These are phyloP conservation scores for Andrena dorsata DNA, from an alignment of 2,888 invertebrate species.

Conservation along the genomic window DNA sequence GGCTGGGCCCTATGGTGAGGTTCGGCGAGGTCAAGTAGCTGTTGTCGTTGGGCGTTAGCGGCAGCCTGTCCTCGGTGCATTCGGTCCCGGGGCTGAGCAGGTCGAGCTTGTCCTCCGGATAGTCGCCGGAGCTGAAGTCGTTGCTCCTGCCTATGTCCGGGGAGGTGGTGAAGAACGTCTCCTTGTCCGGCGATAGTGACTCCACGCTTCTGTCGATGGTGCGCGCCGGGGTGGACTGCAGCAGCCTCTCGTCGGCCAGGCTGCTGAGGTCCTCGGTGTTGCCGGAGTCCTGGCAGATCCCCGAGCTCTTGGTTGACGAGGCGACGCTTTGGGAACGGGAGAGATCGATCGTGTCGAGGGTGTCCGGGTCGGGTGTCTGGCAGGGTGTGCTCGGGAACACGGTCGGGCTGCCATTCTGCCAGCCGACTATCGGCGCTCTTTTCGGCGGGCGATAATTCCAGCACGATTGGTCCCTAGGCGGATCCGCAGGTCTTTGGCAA, in stretches of 20 bases:
- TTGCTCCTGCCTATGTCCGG: slow-evolving; percentile 66
- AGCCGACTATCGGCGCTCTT: slow-evolving; percentile 81
- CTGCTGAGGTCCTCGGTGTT: slow-evolving; percentile 80
- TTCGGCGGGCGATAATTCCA: slow-evolving; percentile 13
- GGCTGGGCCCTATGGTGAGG: slow-evolving; percentile 69
- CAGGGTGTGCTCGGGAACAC: slow-evolving; percentile 76
- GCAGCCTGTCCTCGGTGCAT: slow-evolving; percentile 75
- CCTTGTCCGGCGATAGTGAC: slow-evolving; percentile 75
- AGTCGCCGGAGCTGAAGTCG: slow-evolving; percentile 67
- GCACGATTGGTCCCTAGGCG: slow-evolving; percentile 49
- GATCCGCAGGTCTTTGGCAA: slow-evolving; percentile 62
- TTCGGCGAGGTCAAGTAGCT: slow-evolving; percentile 70
- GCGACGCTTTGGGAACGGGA: slow-evolving; percentile 34
- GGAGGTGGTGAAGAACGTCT: slow-evolving; percentile 69
- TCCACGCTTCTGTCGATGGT: slow-evolving; percentile 77
- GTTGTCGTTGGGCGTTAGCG: slow-evolving; percentile 68
- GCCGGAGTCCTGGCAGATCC: slow-evolving; percentile 83
- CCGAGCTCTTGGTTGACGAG: slow-evolving; percentile 49
- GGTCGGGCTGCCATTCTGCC: slow-evolving; percentile 81
- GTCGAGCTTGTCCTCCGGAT: slow-evolving; percentile 65
- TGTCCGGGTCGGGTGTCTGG: slow-evolving; percentile 43
- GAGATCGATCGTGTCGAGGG: slow-evolving; percentile 20
- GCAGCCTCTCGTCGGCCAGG: slow-evolving; percentile 77
- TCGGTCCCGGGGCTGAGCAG: slow-evolving; percentile 72
- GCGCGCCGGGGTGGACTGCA: slow-evolving; percentile 79